These are phyloP conservation scores for Calephelis nemesis DNA, from an alignment of 1,140 invertebrate species.

Conservation along the genomic window DNA sequence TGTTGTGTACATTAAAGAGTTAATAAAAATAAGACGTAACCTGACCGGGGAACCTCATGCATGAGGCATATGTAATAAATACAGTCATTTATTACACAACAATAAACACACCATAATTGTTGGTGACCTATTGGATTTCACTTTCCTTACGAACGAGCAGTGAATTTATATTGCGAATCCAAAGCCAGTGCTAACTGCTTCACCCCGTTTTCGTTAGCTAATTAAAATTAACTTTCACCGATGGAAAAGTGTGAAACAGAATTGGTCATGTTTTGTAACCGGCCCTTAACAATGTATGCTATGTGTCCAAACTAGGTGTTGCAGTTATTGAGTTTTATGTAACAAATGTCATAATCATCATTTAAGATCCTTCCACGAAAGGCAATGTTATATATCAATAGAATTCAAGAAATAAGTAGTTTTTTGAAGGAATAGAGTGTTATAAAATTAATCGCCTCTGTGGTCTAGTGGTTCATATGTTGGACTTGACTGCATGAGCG, in stretches of 20 bases:
- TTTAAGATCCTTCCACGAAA: no score
- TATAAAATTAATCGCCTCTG: no score
- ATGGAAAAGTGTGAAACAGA: constrained; percentile 42
- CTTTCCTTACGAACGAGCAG: constrained; percentile 29
- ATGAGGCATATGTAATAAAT: no score
- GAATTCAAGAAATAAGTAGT: no score
- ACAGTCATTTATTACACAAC: background rate
- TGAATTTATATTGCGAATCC: constrained; percentile 20
- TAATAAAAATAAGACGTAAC: no score
- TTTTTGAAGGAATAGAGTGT: no score
- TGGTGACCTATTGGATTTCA: constrained; percentile 27
- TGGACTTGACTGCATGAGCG: no score
- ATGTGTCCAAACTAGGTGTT: constrained; percentile 10
- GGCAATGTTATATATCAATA: no score
- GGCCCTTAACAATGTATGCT: constrained; percentile 21
- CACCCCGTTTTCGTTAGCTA: constrained; percentile 37
- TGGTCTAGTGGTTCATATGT: no score
- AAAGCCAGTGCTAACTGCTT: constrained; percentile 31
- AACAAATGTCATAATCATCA: background rate
- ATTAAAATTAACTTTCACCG: constrained; percentile 54
- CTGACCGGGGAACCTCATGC: no score
- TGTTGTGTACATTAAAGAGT: no score
- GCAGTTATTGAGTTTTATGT: background rate
- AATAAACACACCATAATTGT: background rate
- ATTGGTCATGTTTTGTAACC: constrained; percentile 40